A percentile compares a stretch with the other conserved stretches of the same genome.
phyloP scores from a whole-genome alignment of 2,888 invertebrate species.

The Thymelicus acteon region DNA sequence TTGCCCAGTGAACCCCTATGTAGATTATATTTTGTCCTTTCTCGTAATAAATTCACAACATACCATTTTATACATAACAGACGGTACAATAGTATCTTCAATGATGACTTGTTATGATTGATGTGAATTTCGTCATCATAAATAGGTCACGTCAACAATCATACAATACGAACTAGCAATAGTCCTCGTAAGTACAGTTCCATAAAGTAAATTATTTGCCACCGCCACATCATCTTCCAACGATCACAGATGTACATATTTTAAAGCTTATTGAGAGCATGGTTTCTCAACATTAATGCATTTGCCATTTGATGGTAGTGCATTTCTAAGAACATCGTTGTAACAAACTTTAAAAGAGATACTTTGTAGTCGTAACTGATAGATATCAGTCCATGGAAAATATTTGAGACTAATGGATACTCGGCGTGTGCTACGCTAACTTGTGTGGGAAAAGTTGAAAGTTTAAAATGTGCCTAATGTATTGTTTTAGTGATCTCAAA shows the following conservation, averaged over 20 bases:
- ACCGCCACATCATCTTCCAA: background rate
- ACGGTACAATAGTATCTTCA: background rate
- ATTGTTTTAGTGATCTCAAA: no score
- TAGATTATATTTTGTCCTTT: background rate
- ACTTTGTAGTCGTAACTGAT: no score
- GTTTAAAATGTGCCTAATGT: no score
- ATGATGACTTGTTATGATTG: background rate
- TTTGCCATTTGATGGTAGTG: no score
- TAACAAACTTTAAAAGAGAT: no score
- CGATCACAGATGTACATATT: background rate
- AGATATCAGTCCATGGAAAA: no score
- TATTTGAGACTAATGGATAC: no score
- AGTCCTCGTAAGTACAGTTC: background rate
- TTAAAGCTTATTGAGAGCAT: conserved; percentile 1
- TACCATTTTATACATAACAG: background rate
- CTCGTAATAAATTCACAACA: background rate
- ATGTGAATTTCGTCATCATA: background rate
- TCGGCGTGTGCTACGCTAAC: no score
- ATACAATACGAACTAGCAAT: background rate
- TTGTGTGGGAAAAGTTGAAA: no score
- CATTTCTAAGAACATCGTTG: no score
- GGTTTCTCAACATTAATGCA: background rate
- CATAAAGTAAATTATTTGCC: background rate
- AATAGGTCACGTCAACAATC: background rate
- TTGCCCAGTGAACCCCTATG: no score